Percentiles rank a stretch among this genome's conserved stretches.
Evolutionary conservation across 2,888 invertebrate species (phyloP).

Genomic region (Nomada lathburiana): DNA sequence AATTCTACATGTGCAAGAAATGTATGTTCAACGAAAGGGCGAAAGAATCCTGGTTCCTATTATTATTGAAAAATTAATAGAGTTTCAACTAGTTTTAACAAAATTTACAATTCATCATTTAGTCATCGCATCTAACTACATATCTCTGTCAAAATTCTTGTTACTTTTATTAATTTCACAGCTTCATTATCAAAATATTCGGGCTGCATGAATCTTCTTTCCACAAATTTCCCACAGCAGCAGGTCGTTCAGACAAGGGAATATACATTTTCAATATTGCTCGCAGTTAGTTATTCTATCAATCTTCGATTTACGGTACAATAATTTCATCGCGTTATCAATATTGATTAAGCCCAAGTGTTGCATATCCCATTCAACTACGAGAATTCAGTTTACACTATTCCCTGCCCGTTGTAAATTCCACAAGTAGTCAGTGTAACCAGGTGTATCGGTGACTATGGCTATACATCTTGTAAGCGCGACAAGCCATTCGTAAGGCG

Average conservation of each 20-base stretch:
- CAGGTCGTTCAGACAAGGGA: not conserved
- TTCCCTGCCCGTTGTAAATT: constrained; percentile 21
- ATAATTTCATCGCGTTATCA: not conserved
- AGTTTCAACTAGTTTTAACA: too few relatives aligned
- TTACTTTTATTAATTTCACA: too few relatives aligned
- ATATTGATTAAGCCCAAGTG: constrained; percentile 3
- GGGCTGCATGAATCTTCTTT: not conserved
- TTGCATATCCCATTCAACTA: not conserved
- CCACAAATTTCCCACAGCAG: not conserved
- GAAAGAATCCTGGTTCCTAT: too few relatives aligned
- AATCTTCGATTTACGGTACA: not conserved
- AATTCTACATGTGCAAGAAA: too few relatives aligned
- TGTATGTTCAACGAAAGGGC: too few relatives aligned
- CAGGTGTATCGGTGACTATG: constrained; percentile 14
- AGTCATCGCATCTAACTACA: too few relatives aligned
- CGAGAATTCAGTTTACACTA: constrained; percentile 3
- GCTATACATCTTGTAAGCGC: constrained; percentile 36
- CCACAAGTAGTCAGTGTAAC: constrained; percentile 33
- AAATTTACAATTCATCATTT: too few relatives aligned
- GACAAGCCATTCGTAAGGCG: constrained; percentile 48
- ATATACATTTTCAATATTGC: not conserved
- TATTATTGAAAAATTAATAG: too few relatives aligned
- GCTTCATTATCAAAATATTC: too few relatives aligned
- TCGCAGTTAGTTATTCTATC: not conserved
- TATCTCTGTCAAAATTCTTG: too few relatives aligned